Conservation (phyloP, 2,113 vertebrate genomes). For the Tetrax tetrax region DNA sequence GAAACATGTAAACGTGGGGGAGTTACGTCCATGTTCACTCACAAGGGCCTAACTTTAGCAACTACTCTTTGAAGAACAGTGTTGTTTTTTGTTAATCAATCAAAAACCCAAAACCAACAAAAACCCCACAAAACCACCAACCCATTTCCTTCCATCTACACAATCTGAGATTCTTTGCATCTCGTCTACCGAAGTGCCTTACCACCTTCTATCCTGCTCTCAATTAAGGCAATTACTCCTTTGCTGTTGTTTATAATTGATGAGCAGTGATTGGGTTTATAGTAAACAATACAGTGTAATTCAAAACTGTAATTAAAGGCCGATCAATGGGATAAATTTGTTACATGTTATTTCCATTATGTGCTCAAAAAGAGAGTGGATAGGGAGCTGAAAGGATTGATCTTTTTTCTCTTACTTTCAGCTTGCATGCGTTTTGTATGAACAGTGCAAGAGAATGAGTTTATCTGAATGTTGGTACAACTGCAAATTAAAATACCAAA, state of each 20-base stretch:
- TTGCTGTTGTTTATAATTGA: not conserved
- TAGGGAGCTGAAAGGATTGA: not conserved
- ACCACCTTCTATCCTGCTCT: not conserved
- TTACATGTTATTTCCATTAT: not conserved
- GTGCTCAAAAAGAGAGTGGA: not conserved
- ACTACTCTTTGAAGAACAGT: not conserved
- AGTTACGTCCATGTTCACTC: not conserved
- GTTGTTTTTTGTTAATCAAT: not conserved
- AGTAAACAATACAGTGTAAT: not conserved
- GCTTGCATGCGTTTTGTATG: not conserved
- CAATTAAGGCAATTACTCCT: not conserved
- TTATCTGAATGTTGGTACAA: not conserved
- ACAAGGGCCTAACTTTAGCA: not conserved
- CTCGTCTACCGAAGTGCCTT: not conserved
- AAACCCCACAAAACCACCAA: not conserved
- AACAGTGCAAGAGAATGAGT: not conserved
- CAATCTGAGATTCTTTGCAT: not conserved
- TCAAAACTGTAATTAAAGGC: not conserved
- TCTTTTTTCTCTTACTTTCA: not conserved
- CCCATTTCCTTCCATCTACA: not conserved
- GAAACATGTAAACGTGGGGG: not conserved
- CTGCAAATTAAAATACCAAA: not conserved
- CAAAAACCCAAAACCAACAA: not conserved
- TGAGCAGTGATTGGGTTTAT: not conserved
- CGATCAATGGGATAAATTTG: not conserved